A percentile compares a stretch with the other conserved stretches of the same genome.
These are phyloP conservation scores for Leucophenga varia DNA, from an alignment of 1,140 invertebrate species.

Conservation along the genomic window DNA sequence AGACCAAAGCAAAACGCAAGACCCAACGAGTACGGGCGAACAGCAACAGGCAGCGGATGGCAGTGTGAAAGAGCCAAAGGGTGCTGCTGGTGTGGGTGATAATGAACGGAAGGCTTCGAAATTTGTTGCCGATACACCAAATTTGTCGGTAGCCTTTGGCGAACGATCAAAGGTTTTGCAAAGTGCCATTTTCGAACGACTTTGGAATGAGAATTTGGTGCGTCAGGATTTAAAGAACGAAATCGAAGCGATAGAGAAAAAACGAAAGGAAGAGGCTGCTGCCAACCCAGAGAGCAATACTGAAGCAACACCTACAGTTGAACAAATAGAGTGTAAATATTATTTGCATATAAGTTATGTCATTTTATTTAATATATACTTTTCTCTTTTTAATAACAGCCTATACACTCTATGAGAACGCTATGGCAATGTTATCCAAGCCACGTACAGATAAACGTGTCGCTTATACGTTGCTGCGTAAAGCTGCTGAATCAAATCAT, in stretches of 20 bases:
- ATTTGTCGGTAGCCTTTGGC: slow-evolving; percentile 17
- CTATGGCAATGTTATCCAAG: slow-evolving; percentile 39
- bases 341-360: no score
- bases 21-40: no score
- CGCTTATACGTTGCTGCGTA: slow-evolving; percentile 31
- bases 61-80: background rate
- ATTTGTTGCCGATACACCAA: slow-evolving; percentile 7
- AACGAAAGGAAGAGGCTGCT: background rate
- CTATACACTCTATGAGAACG: slow-evolving; percentile 38
- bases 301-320: slow-evolving; percentile 23
- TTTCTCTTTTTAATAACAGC: slow-evolving; percentile 25
- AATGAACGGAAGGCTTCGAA: slow-evolving; percentile 34
- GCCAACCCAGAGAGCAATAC: background rate
- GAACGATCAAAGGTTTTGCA: slow-evolving; percentile 34
- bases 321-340: slow-evolving; percentile 40
- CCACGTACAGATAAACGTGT: slow-evolving; percentile 37
- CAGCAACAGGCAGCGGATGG: background rate
- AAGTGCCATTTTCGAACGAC: slow-evolving; percentile 33
- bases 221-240: slow-evolving; percentile 40
- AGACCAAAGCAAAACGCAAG: no score
- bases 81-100: no score
- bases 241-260: slow-evolving; percentile 32
- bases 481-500: slow-evolving; percentile 78
- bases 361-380: background rate
- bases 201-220: slow-evolving; percentile 36